Conservation (phyloP, 1,140 invertebrate genomes). For the Drosophila lini region DNA sequence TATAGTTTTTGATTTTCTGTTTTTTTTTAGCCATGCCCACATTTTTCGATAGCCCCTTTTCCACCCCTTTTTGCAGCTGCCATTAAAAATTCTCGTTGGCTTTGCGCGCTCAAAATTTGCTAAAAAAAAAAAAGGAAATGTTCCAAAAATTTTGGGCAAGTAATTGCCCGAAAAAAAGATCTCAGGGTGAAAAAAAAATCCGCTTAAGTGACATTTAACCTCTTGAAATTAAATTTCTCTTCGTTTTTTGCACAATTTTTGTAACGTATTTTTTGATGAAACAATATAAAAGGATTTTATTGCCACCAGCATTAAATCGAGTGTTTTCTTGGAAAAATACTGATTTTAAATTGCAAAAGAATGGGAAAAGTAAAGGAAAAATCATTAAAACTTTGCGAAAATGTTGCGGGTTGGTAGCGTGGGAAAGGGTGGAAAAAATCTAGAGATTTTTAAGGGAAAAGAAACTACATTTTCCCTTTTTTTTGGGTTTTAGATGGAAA, state of each 20-base stretch:
- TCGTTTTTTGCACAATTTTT: conserved; percentile 15
- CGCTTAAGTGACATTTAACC: conserved; percentile 79
- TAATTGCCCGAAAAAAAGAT: conserved; percentile 60
- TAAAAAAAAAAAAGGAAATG: conserved; percentile 62
- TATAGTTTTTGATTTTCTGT: conserved; percentile 27
- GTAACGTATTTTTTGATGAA: conserved; percentile 66
- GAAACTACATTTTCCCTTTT: neutral
- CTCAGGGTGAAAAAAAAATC: conserved; percentile 44
- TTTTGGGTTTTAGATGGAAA: neutral
- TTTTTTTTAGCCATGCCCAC: conserved; percentile 45
- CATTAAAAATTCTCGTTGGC: conserved; percentile 30
- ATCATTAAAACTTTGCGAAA: conserved; percentile 34
- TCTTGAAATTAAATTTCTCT: conserved; percentile 48
- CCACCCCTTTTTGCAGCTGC: conserved; percentile 78
- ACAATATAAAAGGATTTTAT: conserved; percentile 46
- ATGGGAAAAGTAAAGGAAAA: conserved; percentile 30
- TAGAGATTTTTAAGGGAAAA: neutral
- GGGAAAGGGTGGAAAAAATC: conserved; percentile 17
- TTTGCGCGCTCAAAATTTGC: conserved; percentile 61
- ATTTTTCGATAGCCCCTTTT: conserved; percentile 42
- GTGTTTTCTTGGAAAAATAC: conserved; percentile 40
- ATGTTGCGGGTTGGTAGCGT: conserved; percentile 47
- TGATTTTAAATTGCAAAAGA: conserved; percentile 54
- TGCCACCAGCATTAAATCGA: conserved; percentile 59
- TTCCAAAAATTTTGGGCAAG: conserved; percentile 30